Base-by-base conservation (phyloP, 2,888 invertebrate species). In the Bimastos eiseni region DNA sequence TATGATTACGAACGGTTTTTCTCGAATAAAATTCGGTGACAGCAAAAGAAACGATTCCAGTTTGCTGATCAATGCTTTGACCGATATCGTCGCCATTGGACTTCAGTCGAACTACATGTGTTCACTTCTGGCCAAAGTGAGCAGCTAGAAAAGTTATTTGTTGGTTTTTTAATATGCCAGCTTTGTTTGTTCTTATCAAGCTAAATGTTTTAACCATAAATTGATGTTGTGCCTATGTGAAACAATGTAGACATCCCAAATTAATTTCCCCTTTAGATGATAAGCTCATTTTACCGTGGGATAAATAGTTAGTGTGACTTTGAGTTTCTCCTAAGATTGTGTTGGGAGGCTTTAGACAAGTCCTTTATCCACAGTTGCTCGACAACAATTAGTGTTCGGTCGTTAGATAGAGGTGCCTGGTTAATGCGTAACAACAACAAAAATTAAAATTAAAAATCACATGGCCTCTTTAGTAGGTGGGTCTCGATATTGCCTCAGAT, bases 111-210 rank as follows among this genome's bases (percentile, higher is more conserved):
- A 96, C 70, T 96, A 97, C 92, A 96, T 97, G 90, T 96, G 97
- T 93, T 96, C 96, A 93, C 96, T 97, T n/a, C 97, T 97, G 91
- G 96, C 97, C 17, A 96, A 97, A 93, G 95, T 95, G 92, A 86
- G 86, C 17, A 15, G 34, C 13, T n/a, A 8, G 6, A 21, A 86
- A 24, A 86, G 34, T 34, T 30, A 36, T 24, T 86, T 34, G 11
- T 17, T 86, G 2, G 6, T 36, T 36, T 86, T 86, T 24, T 86
- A 36, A 86, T 86, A 21, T 49, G 21, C 24, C 15, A 21, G 21
- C n/a, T n/a, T n/a, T n/a, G n/a, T 21, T 49, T 49, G 34, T 84
- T 83, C 8, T 83, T 13, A n/a, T 83, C 34, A 83, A n/a, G n/a
- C n/a, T 83, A n/a, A 11, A 83, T 83, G n/a, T 83, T 83, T 8